These are phyloP conservation scores for Mystacides longicornis DNA, from an alignment of 2,888 invertebrate species.

Conservation along the genomic window DNA sequence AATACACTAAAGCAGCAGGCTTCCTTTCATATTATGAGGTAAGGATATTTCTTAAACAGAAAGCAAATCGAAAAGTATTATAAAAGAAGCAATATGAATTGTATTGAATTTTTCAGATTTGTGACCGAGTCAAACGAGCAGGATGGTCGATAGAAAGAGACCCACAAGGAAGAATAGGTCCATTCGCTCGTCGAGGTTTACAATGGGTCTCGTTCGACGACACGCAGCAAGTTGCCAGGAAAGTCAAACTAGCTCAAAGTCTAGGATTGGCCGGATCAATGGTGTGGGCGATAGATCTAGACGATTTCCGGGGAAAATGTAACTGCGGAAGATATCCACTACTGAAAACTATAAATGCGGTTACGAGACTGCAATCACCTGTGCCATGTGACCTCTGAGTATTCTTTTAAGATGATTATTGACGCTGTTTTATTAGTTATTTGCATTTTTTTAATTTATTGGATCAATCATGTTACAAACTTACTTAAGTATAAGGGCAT, in stretches of 20 bases:
- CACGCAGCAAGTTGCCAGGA: conserved; percentile 54
- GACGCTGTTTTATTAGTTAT: neutral
- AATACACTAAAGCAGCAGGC: conserved; percentile 61
- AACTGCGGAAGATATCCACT: conserved; percentile 63
- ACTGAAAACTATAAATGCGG: conserved; percentile 13
- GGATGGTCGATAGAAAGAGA: conserved; percentile 58
- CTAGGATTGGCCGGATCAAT: conserved; percentile 63
- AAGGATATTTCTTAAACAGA: conserved; percentile 11
- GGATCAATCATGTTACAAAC: too few relatives aligned
- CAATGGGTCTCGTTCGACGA: conserved; percentile 80
- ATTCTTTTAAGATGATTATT: neutral
- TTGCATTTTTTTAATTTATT: too few relatives aligned
- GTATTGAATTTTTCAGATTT: conserved; percentile 41
- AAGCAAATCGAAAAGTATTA: neutral
- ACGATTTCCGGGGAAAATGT: conserved; percentile 63
- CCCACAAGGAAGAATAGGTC: conserved; percentile 57
- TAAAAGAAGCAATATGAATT: neutral
- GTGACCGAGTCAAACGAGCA: conserved; percentile 46
- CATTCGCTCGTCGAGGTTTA: conserved; percentile 60
- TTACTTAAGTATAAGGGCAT: too few relatives aligned
- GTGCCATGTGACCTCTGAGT: conserved; percentile 14
- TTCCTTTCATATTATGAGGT: conserved; percentile 74
- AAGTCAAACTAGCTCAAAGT: conserved; percentile 51
- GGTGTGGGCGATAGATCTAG: conserved; percentile 72
- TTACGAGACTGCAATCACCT: conserved; percentile 6